Base-by-base conservation (phyloP, 2,113 vertebrate genomes). In the Strigops habroptila region DNA sequence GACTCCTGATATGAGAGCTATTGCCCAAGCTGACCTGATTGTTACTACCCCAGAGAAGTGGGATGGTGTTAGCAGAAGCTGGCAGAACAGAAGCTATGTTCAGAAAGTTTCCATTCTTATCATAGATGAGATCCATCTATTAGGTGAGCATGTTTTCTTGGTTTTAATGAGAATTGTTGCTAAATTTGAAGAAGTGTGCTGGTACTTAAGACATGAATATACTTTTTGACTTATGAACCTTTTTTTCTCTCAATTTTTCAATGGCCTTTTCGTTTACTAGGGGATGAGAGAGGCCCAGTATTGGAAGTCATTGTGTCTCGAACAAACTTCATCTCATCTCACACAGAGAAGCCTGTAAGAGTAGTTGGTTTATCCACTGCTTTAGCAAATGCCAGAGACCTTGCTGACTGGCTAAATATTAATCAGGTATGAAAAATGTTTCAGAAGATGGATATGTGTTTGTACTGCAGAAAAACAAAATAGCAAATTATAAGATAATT, bases 1-100 rank as follows among this genome's bases (percentile, higher is more conserved):
- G 93, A 99, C 99, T 90, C 99, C 99, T 51, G 99, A 99, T 96
- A 98, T 99, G 99, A 98, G 98, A 94, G 98, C 99, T 35, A 99
- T 99, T 89, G 98, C 98, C 2, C 98, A 99, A 95, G 99, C 99
- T 39, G 99, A 99, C 95, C 98, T 99, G 85, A 99, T 99, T 12
- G 99, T 99, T 93, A 99, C 99, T 82, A 99, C 99, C 3, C 99
- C 99, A 6, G 99, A 99, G 97, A 99, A 99, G 86, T 99, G 99
- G 99, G 99, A 99, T 77, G 99, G 99, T 62, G 97, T 99, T 91
- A 99, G 99, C 96, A 98, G 99, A 93, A 99, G 99, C 97, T 99
- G 99, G 99, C 99, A 99, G 94, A 99, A 99, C 95, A 98, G 99
- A 78, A 99, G 98, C 96, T 99, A 99, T 35, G 99, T 99, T 78